Evolutionary conservation across 2,113 vertebrate species (phyloP).

Genomic region (Tychaedon coryphoeus): DNA sequence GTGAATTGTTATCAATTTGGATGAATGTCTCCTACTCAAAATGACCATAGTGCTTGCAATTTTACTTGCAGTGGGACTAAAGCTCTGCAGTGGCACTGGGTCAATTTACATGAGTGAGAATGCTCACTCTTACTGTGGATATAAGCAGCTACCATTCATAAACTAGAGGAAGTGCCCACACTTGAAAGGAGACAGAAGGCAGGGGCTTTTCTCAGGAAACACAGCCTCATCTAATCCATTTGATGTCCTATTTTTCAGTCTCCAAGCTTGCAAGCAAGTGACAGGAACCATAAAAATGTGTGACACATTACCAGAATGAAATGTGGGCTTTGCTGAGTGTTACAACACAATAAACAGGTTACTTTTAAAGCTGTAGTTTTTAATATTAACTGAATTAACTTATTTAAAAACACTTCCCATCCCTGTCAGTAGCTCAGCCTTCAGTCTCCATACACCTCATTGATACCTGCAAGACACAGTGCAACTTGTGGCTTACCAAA

Average conservation of each 20-base stretch:
- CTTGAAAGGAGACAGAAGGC: background rate
- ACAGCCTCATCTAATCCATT: background rate
- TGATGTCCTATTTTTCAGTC: background rate
- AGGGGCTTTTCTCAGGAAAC: background rate
- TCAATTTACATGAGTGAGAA: background rate
- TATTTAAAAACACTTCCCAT: background rate
- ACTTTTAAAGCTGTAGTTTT: background rate
- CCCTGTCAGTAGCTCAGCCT: background rate
- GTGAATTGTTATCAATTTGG: background rate
- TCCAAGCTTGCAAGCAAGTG: background rate
- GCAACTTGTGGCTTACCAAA: background rate
- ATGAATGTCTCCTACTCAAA: background rate
- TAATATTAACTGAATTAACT: background rate
- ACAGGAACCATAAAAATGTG: background rate
- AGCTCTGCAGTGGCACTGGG: background rate
- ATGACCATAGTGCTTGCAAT: background rate
- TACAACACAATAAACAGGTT: background rate
- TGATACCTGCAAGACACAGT: background rate
- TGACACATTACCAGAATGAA: background rate
- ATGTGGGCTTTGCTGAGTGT: background rate
- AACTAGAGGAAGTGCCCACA: background rate
- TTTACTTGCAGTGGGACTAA: background rate
- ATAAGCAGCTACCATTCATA: background rate
- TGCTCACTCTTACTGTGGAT: fast-evolving
- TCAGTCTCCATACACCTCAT: background rate